Base-by-base conservation (phyloP, 2,888 invertebrate species). In the Brachyptera putata region DNA sequence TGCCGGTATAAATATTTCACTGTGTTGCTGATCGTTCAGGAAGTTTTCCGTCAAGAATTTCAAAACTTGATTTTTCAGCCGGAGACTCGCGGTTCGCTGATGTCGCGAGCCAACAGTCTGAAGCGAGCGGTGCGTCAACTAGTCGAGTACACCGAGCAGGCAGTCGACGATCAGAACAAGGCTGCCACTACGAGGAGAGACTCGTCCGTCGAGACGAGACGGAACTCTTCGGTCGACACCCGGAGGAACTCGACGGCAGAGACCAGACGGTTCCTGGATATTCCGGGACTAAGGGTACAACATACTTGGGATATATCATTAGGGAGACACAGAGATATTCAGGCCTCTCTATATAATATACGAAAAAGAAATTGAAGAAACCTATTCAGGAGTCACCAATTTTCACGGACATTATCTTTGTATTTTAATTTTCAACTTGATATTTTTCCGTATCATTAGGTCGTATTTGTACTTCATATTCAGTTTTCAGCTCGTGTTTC, bases 121-220 rank as follows among this genome's bases (percentile, higher is more conserved):
- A 91, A 91, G 74, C 84, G 87, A 69, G 91, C 91, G 21, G 85
- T 92, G 62, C 80, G 88, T 63, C 86, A 84, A 72, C 82, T 92
- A 39, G 86, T 91, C 53, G 89, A 90, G 70, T 87, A 90, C 71
- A 86, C 89, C 1, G 91, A 91, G 69, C 82, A 80, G 71, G 83
- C 79, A 65, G 83, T 84, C 26, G 86, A 86, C 68, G 85, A 85
- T 68, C 77, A 77, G 64, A 77, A 74, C 56, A 65, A 66, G 61
- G 26, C 57, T 9, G 46, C 46, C 11, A 46, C 46, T 3, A 36
- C 53, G 16, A 5, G 53, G 5, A 16, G 34, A 1, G 53, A 53
- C 53, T 50, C 62, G n/a, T 5, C 36, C n/a, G 57, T 43, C 24
- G n/a, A 64, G 68, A 46, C 58, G 57, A 13, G 66, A 63, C 77